Base-by-base conservation (phyloP, 1,140 invertebrate genomes). In the Drosophila lowei region DNA sequence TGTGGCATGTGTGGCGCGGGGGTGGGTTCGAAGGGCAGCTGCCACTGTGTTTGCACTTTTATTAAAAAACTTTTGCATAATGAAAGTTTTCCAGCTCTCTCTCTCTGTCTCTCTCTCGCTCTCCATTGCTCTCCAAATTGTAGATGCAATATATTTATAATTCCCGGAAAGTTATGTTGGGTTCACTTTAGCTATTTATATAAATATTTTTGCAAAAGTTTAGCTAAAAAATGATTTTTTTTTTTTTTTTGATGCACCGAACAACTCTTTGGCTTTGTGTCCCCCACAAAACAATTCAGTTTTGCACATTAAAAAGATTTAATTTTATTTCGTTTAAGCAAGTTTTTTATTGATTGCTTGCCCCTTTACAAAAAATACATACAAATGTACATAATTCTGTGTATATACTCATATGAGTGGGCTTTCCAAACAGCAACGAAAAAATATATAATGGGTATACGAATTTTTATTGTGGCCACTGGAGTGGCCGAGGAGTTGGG, bases 1-100 rank as follows among this genome's bases (percentile, higher is more conserved):
- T 58, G 53, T 59, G n/a, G 54, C 21, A 34, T 30, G 25, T 63
- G 41, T 63, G 55, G 15, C 56, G 18, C 41, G 21, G 52, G 23
- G 55, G 61, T 8, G 21, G 13, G 42, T 28, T 48, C 16, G 49
- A 53, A 49, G n/a, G 30, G 42, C 25, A 30, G 70, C 70, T 58
- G 55, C 72, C 72, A 70, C 60, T 72, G 48, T 72, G 84, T 89
- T 84, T 88, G 67, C 65, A 57, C 72, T 77, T 89, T 88, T 88
- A 89, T 88, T 88, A 88, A 89, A 88, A 89, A 88, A 88, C 83
- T 88, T 88, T 88, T 79, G 75, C 84, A 79, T 84, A 89, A 88
- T 89, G 78, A 89, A 85, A 85, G 81, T 85, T 85, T 79, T 50
- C 16, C 28, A 76, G 80, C 81, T 66, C 60, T 77, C 77, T 80